Conservation (phyloP, 2,888 invertebrate species). For the Cantharis nigra region DNA sequence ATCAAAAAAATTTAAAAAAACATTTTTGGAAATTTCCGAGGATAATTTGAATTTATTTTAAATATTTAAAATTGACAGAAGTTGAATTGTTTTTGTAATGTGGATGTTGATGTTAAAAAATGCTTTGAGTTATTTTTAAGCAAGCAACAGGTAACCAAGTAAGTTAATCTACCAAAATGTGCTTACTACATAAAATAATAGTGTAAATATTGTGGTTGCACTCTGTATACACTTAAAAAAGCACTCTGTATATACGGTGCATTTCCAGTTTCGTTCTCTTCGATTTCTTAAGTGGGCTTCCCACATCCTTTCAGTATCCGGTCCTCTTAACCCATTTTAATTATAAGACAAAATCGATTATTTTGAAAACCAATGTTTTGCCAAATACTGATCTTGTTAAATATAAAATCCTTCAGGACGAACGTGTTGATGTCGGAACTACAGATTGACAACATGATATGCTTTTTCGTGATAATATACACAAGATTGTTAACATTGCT, state of each 20-base stretch:
- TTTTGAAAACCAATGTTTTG: background rate
- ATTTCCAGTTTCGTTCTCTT: too few species aligned
- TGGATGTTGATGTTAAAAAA: background rate
- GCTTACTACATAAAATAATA: background rate
- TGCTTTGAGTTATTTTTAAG: background rate
- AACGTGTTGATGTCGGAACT: background rate
- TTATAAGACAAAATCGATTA: background rate
- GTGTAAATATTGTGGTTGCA: background rate
- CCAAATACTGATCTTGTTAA: background rate
- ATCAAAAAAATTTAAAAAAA: too few species aligned
- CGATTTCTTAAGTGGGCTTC: background rate
- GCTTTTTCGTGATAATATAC: background rate
- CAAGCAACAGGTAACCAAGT: background rate
- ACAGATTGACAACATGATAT: background rate
- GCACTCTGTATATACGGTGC: background rate
- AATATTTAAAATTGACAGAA: too few species aligned
- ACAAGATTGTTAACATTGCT: background rate
- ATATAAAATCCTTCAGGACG: background rate
- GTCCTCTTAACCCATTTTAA: background rate
- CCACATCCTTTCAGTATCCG: background rate
- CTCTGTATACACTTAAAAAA: background rate
- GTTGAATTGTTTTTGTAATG: background rate
- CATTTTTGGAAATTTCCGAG: too few species aligned
- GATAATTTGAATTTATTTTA: too few species aligned
- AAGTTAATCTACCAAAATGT: background rate